Percentiles rank a stretch among this genome's conserved stretches.
Conservation (phyloP, 2,797 vertebrate species). For the Phoebastria nigripes region DNA sequence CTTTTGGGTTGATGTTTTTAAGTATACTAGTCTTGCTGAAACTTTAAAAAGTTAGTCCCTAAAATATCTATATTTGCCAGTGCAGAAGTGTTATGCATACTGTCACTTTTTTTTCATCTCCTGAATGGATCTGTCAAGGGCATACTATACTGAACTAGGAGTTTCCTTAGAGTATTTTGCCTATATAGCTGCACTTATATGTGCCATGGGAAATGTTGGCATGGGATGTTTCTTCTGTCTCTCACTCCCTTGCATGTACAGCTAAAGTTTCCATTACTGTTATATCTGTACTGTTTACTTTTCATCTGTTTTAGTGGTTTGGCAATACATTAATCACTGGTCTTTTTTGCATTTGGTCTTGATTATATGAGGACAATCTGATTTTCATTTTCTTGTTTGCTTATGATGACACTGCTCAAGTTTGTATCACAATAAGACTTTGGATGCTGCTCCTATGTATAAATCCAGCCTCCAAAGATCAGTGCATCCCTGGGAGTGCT, state of each 20-base stretch:
- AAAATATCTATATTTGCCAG: background rate
- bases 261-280: conserved; percentile 48
- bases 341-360: conserved; percentile 58
- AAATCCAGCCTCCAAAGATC: background rate
- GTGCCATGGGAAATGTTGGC: background rate
- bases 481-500: background rate
- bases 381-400: conserved; percentile 36
- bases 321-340: conserved; percentile 62
- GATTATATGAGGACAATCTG: conserved; percentile 49
- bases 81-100: background rate
- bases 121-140: background rate
- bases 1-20: background rate
- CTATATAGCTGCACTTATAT: background rate
- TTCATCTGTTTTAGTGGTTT: conserved; percentile 59
- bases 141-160: background rate
- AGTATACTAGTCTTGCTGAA: background rate
- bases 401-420: background rate
- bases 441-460: background rate
- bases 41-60: background rate
- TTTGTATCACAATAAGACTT: conserved; percentile 13
- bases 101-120: background rate
- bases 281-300: conserved; percentile 53
- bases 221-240: background rate
- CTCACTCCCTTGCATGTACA: conserved; percentile 1
- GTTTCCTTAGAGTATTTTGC: background rate